These are phyloP conservation scores for Zosterops pallidus DNA, from an alignment of 2,113 vertebrate species.

Conservation along the genomic window DNA sequence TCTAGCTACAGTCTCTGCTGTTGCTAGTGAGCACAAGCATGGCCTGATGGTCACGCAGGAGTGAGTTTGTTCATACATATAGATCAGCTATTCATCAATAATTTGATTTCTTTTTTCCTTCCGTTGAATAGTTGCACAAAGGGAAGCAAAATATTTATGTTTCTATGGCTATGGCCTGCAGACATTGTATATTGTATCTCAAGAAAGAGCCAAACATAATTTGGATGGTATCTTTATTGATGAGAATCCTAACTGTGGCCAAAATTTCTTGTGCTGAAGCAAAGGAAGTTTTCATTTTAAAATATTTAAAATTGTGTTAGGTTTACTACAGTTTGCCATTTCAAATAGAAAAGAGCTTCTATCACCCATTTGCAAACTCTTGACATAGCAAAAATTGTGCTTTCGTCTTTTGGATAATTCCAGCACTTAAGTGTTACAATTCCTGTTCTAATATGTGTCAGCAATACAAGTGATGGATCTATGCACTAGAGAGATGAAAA, in stretches of 20 bases:
- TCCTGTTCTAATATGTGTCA: background rate
- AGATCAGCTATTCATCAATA: background rate
- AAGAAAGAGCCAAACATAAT: background rate
- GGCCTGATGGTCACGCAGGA: background rate
- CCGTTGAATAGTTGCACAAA: background rate
- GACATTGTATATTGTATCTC: background rate
- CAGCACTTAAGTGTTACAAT: background rate
- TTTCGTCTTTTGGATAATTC: background rate
- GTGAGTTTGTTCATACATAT: too few species aligned
- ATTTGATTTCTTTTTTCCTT: background rate
- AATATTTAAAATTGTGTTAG: background rate
- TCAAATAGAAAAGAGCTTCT: background rate
- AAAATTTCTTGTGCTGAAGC: background rate
- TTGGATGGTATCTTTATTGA: background rate
- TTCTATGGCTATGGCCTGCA: background rate
- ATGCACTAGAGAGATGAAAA: background rate
- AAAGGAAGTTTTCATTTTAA: background rate
- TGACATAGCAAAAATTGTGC: background rate
- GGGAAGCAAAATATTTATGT: background rate
- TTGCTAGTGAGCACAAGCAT: background rate
- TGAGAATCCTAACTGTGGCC: background rate
- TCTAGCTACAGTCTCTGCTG: background rate
- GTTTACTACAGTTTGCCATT: background rate
- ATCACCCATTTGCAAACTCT: background rate
- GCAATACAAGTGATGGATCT: background rate